phyloP scores from a whole-genome alignment of 2,113 vertebrate genomes.

The Otus sunia region DNA sequence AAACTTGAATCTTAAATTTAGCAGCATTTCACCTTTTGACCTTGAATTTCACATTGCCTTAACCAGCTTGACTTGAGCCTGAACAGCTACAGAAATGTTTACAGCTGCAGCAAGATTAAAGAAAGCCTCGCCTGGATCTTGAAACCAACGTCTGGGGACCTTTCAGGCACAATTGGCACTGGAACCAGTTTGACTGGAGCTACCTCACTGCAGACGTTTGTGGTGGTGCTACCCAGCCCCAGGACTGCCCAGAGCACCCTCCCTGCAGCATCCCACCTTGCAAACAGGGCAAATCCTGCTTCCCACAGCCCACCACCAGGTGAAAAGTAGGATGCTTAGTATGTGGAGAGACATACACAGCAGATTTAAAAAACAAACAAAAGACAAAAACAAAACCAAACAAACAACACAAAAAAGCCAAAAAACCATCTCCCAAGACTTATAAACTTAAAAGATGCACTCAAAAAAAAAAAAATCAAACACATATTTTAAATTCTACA shows the following conservation, averaged over 20 bases:
- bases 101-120: neutral
- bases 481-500: neutral
- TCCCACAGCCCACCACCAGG: neutral
- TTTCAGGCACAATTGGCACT: accelerated
- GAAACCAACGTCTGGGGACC: neutral
- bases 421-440: neutral
- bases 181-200: neutral
- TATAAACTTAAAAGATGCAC: neutral
- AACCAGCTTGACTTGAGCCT: constrained; percentile 19
- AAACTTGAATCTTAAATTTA: constrained; percentile 42
- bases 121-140: neutral
- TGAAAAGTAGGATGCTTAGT: neutral
- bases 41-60: constrained; percentile 31
- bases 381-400: neutral
- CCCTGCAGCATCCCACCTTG: neutral
- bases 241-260: neutral
- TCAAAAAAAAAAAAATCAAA: neutral
- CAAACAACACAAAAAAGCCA: neutral
- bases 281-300: neutral
- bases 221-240: neutral
- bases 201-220: neutral
- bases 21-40: constrained; percentile 41
- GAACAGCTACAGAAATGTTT: constrained; percentile 38
- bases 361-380: neutral
- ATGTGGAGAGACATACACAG: accelerated